Evolutionary conservation across 2,113 vertebrate genomes (phyloP).

Genomic region (Atrichornis clamosus): DNA sequence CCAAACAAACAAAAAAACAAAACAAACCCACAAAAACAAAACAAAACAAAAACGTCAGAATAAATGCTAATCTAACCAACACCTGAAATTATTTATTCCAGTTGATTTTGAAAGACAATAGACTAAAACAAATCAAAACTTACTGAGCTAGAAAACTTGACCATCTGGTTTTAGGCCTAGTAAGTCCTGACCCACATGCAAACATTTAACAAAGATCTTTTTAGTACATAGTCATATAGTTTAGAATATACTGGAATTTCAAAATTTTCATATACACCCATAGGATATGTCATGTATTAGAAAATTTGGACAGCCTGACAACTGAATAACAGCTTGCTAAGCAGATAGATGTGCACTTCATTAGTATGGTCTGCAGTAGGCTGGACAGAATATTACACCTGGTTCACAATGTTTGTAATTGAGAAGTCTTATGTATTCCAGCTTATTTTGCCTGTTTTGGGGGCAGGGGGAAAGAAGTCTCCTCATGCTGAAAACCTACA

Average conservation of each 20-base stretch:
- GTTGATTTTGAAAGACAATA: neutral
- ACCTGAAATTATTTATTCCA: neutral
- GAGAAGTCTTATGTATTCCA: neutral
- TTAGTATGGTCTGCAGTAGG: neutral
- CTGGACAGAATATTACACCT: neutral
- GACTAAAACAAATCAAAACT: neutral
- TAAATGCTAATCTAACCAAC: neutral
- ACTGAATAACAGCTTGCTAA: neutral
- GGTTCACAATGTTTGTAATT: neutral
- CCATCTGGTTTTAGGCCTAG: neutral
- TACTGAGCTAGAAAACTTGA: neutral
- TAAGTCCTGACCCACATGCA: neutral
- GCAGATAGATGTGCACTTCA: neutral
- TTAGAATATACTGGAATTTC: neutral
- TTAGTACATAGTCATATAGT: fast-evolving
- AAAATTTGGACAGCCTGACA: neutral
- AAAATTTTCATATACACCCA: neutral
- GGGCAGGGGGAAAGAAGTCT: neutral
- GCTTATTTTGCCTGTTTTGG: neutral
- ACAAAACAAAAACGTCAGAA: neutral
- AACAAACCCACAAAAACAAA: neutral
- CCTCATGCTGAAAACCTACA: neutral
- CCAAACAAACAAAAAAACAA: neutral
- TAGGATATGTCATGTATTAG: neutral
- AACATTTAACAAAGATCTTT: neutral